Percentiles rank a stretch among this genome's conserved stretches.
These are phyloP conservation scores for Hoplostethus atlanticus DNA, from an alignment of 2,797 vertebrate species.

Conservation along the genomic window DNA sequence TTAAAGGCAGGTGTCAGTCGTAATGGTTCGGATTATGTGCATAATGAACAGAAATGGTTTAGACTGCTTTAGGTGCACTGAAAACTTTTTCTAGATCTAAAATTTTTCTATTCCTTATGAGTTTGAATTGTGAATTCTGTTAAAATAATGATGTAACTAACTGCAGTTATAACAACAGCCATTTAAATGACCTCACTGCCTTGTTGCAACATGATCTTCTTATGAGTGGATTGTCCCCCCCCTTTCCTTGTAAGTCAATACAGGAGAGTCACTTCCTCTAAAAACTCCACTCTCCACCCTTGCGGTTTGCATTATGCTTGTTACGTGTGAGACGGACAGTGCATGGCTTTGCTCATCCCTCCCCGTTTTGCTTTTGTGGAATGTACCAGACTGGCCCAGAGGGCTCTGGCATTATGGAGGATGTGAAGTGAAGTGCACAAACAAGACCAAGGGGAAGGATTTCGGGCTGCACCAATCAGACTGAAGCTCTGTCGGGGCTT, in stretches of 20 bases:
- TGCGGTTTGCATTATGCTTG: constrained; percentile 17
- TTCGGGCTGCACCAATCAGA: constrained; percentile 48
- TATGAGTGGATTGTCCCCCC: constrained; percentile 58
- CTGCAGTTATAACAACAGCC: constrained; percentile 55
- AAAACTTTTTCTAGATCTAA: too few relatives aligned
- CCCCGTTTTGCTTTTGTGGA: constrained; percentile 65
- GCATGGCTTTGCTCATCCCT: constrained; percentile 29
- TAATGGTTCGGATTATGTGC: constrained; percentile 36
- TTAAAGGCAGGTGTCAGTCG: constrained; percentile 22
- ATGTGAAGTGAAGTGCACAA: constrained; percentile 33
- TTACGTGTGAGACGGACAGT: constrained; percentile 61
- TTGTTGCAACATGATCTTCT: constrained; percentile 70
- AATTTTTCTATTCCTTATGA: too few relatives aligned
- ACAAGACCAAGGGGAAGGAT: constrained; percentile 53
- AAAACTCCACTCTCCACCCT: constrained; percentile 30
- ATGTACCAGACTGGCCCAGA: constrained; percentile 61
- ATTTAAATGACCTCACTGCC: constrained; percentile 55
- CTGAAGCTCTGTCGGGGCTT: constrained; percentile 42
- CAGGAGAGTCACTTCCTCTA: constrained; percentile 49
- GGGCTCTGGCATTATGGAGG: constrained; percentile 34
- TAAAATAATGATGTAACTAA: too few relatives aligned
- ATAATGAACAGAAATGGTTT: constrained; percentile 12
- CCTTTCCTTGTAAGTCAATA: constrained; percentile 15
- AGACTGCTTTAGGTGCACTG: too few relatives aligned
- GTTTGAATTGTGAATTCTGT: too few relatives aligned